Conservation (phyloP, 2,797 vertebrate species). For the Nannoperca obscura region DNA sequence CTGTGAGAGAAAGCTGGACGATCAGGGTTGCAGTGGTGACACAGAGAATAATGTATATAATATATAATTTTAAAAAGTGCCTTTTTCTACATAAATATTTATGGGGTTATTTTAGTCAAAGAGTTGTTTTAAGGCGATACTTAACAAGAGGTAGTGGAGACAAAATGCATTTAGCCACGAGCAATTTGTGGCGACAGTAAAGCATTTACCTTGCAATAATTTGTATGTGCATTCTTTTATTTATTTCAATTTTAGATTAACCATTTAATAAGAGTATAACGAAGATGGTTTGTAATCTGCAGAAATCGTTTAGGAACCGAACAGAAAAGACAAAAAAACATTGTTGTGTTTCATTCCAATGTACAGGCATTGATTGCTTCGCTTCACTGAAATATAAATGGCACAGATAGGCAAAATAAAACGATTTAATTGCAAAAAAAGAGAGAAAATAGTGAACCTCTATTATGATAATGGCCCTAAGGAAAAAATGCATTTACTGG, state of each 20-base stretch:
- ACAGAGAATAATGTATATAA: neutral
- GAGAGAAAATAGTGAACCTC: neutral
- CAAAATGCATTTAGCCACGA: constrained; percentile 24
- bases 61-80: neutral
- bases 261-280: constrained; percentile 12
- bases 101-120: neutral
- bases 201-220: constrained; percentile 24
- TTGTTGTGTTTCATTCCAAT: constrained; percentile 33
- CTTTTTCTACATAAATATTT: neutral
- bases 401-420: constrained; percentile 3
- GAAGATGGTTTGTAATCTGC: constrained; percentile 3
- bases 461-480: constrained; percentile 4
- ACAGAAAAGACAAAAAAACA: neutral
- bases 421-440: constrained; percentile 8
- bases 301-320: neutral
- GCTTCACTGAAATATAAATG: constrained; percentile 39
- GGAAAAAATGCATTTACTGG: constrained; percentile 9
- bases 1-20: neutral
- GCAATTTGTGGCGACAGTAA: constrained; percentile 23
- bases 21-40: neutral
- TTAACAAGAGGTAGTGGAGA: constrained; percentile 20
- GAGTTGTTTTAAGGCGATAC: constrained; percentile 11
- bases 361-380: constrained; percentile 41
- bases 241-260: constrained; percentile 21
- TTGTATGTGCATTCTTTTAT: constrained; percentile 14